These are phyloP conservation scores for Mungos mungo DNA, from an alignment of 2,113 vertebrate species.

Conservation along the genomic window DNA sequence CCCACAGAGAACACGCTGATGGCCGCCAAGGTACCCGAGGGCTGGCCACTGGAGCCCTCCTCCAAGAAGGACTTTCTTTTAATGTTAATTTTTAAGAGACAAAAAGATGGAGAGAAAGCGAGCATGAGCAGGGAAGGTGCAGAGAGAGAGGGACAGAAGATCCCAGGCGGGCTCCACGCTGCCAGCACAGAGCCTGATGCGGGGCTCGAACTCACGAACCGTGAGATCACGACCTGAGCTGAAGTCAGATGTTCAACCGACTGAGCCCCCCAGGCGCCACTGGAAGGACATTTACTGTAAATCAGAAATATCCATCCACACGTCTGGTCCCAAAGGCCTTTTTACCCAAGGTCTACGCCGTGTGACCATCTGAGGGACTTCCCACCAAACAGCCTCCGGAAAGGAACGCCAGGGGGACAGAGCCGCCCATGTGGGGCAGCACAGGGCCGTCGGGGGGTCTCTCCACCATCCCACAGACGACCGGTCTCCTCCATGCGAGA, in stretches of 20 bases:
- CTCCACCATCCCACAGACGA: accelerated
- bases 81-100: no score
- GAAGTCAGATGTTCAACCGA: no score
- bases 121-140: no score
- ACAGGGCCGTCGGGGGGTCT: accelerated
- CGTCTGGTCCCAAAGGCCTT: not conserved
- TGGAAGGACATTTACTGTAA: accelerated
- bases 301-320: conserved; percentile 2
- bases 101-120: no score
- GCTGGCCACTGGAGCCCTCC: accelerated
- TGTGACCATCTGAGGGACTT: accelerated
- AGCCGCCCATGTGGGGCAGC: not conserved
- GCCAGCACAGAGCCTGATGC: no score
- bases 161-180: no score
- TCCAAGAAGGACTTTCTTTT: not conserved
- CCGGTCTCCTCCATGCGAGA: accelerated
- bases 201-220: no score
- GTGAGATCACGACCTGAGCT: no score
- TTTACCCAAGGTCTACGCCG: accelerated
- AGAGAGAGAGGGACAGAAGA: no score
- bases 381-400: not conserved
- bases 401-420: no score
- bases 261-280: no score
- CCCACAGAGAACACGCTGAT: not conserved
- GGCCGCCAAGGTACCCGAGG: accelerated